Evolutionary conservation across 2,888 invertebrate genomes (phyloP), one percentile per base, ranked within the genome.

Genomic region (Omphaloscelis lunosa): DNA sequence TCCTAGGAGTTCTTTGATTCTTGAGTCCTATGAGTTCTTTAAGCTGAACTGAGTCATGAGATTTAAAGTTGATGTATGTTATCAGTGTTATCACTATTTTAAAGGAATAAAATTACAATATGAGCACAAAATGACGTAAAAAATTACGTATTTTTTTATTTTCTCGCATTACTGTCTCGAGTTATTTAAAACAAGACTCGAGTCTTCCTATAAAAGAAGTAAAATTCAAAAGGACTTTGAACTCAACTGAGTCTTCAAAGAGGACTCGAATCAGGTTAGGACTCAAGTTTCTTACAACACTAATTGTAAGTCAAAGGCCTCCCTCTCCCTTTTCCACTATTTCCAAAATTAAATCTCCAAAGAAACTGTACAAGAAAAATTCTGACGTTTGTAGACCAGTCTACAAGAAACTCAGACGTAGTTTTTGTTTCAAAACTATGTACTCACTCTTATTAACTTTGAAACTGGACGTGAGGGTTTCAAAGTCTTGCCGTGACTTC

Each of bases 361-460:
- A 45, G 45, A 48, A 53, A 34, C 34, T 11, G 8, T 67, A 62
- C 15, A 67, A n/a, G 39, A 51, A 48, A 29, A 9, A 11, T 11
- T 66, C n/a, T 41, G 41, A 27, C 29, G 78, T 63, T 41, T 41
- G 48, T 15, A 41, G 41, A 68, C 63, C 9, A 56, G 34, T 68
- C 66, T 45, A n/a, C 29, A 67, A 58, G 11, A 58, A 61, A 77
- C 2, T 27, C 45, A 12, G 58, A 6, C 9, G 70, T 69, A 84
- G 27, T 34, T 80, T 83, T 79, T 62, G n/a, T 66, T 69, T 12
- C 20, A 34, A 62, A 75, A 80, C 75, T 75, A 61, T 48, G 9
- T 61, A 83, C 58, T 63, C 65, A n/a, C 27, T 82, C 53, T 68
- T 82, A 71, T 75, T 85, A 85, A 71, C 48, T 85, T 85, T 66